Evolutionary conservation across 2,797 vertebrate species (phyloP).

Genomic region (Artibeus jamaicensis): DNA sequence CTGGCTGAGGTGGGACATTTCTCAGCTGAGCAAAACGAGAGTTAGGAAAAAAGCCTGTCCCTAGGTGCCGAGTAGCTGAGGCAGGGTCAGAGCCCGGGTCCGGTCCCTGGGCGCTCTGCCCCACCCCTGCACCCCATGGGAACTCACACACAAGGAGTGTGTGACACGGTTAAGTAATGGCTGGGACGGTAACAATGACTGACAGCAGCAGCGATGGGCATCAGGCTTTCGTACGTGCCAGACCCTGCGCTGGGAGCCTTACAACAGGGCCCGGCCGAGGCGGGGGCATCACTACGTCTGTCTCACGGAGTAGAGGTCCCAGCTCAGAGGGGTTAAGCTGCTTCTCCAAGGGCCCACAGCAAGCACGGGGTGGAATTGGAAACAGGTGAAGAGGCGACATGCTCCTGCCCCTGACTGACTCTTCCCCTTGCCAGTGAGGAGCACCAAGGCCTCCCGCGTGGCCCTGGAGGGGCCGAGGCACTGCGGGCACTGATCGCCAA

Average conservation of each 20-base stretch:
- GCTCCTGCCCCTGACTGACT: not conserved
- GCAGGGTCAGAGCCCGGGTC: not conserved
- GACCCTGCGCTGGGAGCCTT: not conserved
- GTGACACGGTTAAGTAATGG: too few relatives aligned
- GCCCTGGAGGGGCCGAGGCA: fast-evolving
- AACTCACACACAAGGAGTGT: fast-evolving
- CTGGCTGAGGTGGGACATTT: too few relatives aligned
- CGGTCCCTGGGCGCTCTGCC: not conserved
- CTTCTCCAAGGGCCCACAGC: not conserved
- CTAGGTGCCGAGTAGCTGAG: fast-evolving
- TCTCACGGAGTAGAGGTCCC: not conserved
- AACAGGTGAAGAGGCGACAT: fast-evolving
- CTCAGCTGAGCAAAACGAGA: not conserved
- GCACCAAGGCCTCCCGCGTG: fast-evolving
- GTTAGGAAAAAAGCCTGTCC: not conserved
- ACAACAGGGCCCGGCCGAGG: fast-evolving
- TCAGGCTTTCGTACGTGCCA: too few relatives aligned
- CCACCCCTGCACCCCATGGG: not conserved
- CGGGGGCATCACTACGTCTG: fast-evolving
- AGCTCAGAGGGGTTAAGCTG: not conserved
- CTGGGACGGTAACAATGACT: not conserved
- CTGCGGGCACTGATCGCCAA: not conserved
- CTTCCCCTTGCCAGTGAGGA: not conserved
- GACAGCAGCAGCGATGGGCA: not conserved
- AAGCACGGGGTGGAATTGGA: not conserved